A percentile compares a stretch with the other conserved stretches of the same genome.
These are phyloP conservation scores for Phthorimaea operculella DNA, from an alignment of 1,140 invertebrate species.

Conservation along the genomic window DNA sequence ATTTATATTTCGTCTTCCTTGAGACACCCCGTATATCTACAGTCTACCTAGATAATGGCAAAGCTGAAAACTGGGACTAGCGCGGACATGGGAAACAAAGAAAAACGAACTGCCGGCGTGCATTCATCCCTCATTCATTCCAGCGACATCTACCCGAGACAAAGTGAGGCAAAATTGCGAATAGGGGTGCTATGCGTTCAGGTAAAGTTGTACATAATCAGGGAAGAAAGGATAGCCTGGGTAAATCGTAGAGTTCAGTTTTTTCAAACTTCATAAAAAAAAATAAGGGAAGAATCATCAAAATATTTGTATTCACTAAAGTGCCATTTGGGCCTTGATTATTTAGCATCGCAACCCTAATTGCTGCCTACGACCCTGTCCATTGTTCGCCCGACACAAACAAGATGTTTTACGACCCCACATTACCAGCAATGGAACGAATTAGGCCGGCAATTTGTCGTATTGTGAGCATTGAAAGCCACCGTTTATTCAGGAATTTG, in stretches of 20 bases:
- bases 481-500: slow-evolving; percentile 2
- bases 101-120: slow-evolving; percentile 27
- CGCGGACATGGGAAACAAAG: slow-evolving; percentile 26
- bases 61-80: not conserved
- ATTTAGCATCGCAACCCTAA: too few relatives aligned
- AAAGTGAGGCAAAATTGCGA: slow-evolving; percentile 45
- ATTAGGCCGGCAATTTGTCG: slow-evolving; percentile 44
- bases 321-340: too few relatives aligned
- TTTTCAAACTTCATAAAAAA: too few relatives aligned
- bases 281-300: too few relatives aligned
- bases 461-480: slow-evolving; percentile 27
- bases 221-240: too few relatives aligned
- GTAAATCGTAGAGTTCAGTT: too few relatives aligned
- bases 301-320: too few relatives aligned
- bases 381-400: slow-evolving; percentile 44
- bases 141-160: slow-evolving; percentile 38
- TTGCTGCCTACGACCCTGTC: slow-evolving; percentile 18
- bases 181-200: too few relatives aligned
- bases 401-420: slow-evolving; percentile 54
- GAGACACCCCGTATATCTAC: too few relatives aligned
- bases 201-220: too few relatives aligned
- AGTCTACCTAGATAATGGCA: not conserved
- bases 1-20: too few relatives aligned
- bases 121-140: slow-evolving; percentile 37
- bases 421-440: slow-evolving; percentile 48